Conservation (phyloP, 2,797 vertebrate species). For the Gobionotothen gibberifrons region DNA sequence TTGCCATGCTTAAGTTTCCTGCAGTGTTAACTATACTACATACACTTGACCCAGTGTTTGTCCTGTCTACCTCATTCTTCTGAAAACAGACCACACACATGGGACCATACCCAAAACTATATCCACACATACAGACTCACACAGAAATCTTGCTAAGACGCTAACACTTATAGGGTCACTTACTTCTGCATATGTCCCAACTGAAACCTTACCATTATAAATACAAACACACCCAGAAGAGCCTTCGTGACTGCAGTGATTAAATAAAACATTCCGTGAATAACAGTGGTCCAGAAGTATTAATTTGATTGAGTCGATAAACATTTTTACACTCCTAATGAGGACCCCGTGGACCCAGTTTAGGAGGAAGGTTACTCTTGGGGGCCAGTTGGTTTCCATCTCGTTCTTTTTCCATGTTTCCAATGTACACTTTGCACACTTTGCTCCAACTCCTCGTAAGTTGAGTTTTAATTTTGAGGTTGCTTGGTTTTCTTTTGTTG, state of each 20-base stretch:
- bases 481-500: conserved; percentile 38
- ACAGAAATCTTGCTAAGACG: conserved; percentile 8
- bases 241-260: conserved; percentile 34
- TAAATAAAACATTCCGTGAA: conserved; percentile 61
- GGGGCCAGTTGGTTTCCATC: conserved; percentile 71
- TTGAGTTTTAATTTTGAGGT: conserved; percentile 13
- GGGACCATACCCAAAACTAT: background rate
- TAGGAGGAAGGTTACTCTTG: conserved; percentile 21
- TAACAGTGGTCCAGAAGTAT: conserved; percentile 60
- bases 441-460: conserved; percentile 28
- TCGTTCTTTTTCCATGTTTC: conserved; percentile 22
- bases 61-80: conserved; percentile 46
- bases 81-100: conserved; percentile 42
- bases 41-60: conserved; percentile 57
- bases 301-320: conserved; percentile 73
- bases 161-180: conserved; percentile 18
- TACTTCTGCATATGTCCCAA: conserved; percentile 20
- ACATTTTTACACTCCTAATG: conserved; percentile 50
- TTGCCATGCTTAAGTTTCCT: conserved; percentile 48
- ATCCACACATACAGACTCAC: background rate
- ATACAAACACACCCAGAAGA: conserved; percentile 46
- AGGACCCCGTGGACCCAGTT: conserved; percentile 43
- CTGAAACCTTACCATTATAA: conserved; percentile 29
- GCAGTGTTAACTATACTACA: conserved; percentile 57
- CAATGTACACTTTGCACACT: conserved; percentile 2